A percentile compares a stretch with the other conserved stretches of the same genome.
Conservation (phyloP, 2,797 vertebrate species). For the Tapera naevia region DNA sequence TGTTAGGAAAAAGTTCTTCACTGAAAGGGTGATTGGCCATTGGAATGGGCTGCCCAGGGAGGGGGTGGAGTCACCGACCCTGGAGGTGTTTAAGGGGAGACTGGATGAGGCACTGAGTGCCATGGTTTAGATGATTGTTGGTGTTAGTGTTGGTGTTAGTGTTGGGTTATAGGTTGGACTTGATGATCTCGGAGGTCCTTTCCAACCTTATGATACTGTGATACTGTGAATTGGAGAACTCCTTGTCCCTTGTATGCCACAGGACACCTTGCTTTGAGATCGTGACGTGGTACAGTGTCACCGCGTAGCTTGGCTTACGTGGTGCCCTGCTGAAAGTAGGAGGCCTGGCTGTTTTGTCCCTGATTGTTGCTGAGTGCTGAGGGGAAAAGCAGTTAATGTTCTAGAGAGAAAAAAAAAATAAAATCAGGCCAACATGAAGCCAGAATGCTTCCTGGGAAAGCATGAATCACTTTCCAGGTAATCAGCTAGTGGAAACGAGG, state of each 20-base stretch:
- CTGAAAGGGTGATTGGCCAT: too few species aligned
- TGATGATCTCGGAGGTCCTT: too few species aligned
- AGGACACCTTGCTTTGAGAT: not conserved
- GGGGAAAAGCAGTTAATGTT: not conserved
- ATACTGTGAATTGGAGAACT: rapidly evolving
- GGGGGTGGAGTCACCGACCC: too few species aligned
- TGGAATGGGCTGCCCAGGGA: too few species aligned
- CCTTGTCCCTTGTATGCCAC: not conserved
- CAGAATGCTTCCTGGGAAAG: not conserved
- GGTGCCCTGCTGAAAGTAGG: not conserved
- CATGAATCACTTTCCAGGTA: not conserved
- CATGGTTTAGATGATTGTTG: too few species aligned
- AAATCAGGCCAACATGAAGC: not conserved
- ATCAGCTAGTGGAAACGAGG: not conserved
- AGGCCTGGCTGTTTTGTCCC: not conserved
- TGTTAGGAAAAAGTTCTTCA: too few species aligned
- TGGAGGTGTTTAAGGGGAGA: too few species aligned
- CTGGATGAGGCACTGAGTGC: too few species aligned
- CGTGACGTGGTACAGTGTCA: rapidly evolving
- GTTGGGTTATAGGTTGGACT: too few species aligned
- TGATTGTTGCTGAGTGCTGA: not conserved
- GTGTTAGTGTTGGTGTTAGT: too few species aligned
- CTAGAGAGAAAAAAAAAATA: not conserved
- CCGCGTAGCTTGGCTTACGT: not conserved
- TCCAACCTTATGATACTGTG: too few species aligned